A percentile compares a stretch with the other conserved stretches of the same genome.
phyloP scores from a whole-genome alignment of 1,140 invertebrate genomes.

The Panonychus citri region DNA sequence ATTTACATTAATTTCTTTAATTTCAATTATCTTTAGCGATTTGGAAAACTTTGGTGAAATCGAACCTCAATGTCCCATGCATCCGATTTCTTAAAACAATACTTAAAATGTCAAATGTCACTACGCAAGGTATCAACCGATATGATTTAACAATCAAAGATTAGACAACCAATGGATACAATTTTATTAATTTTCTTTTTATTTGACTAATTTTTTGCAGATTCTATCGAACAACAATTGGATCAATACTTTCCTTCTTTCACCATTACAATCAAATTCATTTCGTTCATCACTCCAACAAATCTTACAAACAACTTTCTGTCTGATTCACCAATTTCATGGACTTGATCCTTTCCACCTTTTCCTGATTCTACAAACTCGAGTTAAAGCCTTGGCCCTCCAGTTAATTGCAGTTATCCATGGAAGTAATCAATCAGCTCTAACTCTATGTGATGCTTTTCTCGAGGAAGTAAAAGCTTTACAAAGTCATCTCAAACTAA shows the following conservation, averaged over 20 bases:
- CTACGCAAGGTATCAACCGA: constrained; percentile 21
- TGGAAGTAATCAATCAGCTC: constrained; percentile 33
- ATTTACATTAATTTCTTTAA: constrained; percentile 9
- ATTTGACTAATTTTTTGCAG: constrained; percentile 5
- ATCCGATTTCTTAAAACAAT: constrained; percentile 59
- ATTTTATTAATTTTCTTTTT: not conserved
- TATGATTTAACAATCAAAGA: too few relatives aligned
- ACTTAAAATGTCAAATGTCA: constrained; percentile 33
- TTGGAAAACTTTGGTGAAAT: constrained; percentile 46
- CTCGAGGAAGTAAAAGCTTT: constrained; percentile 33
- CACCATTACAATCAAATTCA: constrained; percentile 8
- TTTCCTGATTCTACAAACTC: constrained; percentile 51
- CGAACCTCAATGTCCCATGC: constrained; percentile 55
- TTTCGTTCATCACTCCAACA: constrained; percentile 15
- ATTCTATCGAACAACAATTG: constrained; percentile 17
- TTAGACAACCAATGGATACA: too few relatives aligned
- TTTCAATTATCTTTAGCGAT: constrained; percentile 18
- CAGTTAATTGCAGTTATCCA: constrained; percentile 49
- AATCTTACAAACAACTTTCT: constrained; percentile 35
- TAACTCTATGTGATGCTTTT: constrained; percentile 37
- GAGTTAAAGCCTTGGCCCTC: constrained; percentile 54
- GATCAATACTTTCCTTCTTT: constrained; percentile 15
- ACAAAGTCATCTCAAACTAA: constrained; percentile 20
- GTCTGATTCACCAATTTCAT: constrained; percentile 57
- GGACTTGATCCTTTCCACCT: constrained; percentile 46